These are phyloP conservation scores for Holothuria glaberrima DNA, from an alignment of 35 echinoderm and acorn worm species.

Conservation along the genomic window DNA sequence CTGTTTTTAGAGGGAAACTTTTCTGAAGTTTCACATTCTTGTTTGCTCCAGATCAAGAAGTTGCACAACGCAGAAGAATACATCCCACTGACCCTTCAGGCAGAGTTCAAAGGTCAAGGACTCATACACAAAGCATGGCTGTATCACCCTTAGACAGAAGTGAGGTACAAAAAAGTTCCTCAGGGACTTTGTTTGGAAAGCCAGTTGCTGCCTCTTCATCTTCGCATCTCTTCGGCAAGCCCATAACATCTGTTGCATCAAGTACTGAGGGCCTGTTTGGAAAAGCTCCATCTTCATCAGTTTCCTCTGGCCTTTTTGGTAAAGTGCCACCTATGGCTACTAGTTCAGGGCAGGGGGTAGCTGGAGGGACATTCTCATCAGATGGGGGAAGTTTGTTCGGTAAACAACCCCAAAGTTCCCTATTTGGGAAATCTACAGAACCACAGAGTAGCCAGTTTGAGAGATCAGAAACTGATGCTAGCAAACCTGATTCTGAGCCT, in stretches of 20 bases:
- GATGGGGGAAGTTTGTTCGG: neutral
- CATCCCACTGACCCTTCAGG: neutral
- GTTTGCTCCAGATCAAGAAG: too few species aligned
- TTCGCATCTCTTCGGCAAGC: slow-evolving; percentile 22
- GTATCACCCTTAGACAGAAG: neutral
- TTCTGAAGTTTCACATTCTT: neutral
- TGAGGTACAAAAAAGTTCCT: slow-evolving; percentile 10
- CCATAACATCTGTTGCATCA: neutral
- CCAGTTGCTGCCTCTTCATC: neutral
- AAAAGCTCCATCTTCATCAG: neutral
- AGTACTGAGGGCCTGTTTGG: neutral
- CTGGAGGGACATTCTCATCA: too few species aligned
- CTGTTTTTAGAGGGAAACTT: neutral
- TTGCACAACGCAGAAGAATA: neutral
- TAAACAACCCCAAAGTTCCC: neutral
- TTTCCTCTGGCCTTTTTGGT: neutral
- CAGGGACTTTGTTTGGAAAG: neutral
- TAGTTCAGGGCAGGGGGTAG: neutral
- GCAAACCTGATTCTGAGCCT: neutral
- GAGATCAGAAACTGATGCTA: neutral
- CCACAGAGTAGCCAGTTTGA: neutral
- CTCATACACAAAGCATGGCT: neutral
- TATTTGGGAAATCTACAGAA: neutral
- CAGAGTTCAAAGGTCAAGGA: neutral
- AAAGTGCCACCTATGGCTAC: neutral